Evolutionary conservation across 2,888 invertebrate genomes (phyloP).

Genomic region (Callosobruchus maculatus): DNA sequence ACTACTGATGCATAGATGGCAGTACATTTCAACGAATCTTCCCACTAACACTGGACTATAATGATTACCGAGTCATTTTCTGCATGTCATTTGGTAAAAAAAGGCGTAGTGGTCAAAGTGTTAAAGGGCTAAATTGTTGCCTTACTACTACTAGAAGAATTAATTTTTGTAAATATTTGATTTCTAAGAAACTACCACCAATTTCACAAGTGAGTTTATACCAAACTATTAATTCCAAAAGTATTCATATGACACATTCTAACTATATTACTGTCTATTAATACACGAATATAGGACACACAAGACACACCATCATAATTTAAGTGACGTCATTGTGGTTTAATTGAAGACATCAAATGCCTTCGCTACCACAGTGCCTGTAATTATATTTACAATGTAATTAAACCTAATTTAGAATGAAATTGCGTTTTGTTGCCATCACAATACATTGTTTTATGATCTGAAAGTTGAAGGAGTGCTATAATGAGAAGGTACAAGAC

Average conservation of each 20-base stretch:
- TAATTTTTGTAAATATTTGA: too few relatives aligned
- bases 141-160: too few relatives aligned
- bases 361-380: slow-evolving; percentile 16
- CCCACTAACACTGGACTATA: too few relatives aligned
- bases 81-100: too few relatives aligned
- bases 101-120: too few relatives aligned
- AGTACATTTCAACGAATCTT: too few relatives aligned
- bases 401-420: slow-evolving; percentile 24
- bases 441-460: not conserved
- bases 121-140: too few relatives aligned
- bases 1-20: too few relatives aligned
- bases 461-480: not conserved
- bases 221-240: too few relatives aligned
- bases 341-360: slow-evolving; percentile 25
- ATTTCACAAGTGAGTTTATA: too few relatives aligned
- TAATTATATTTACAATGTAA: slow-evolving; percentile 33
- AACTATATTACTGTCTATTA: not conserved
- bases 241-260: not conserved
- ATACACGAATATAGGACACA: not conserved
- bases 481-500: not conserved
- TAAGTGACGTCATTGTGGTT: slow-evolving; percentile 26
- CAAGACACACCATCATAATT: slow-evolving; percentile 19
- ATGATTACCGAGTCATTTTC: too few relatives aligned
- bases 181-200: too few relatives aligned
- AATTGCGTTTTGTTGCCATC: slow-evolving; percentile 1